Base-by-base conservation (phyloP, 2,797 vertebrate species). In the Tenualosa thibaudeaui region DNA sequence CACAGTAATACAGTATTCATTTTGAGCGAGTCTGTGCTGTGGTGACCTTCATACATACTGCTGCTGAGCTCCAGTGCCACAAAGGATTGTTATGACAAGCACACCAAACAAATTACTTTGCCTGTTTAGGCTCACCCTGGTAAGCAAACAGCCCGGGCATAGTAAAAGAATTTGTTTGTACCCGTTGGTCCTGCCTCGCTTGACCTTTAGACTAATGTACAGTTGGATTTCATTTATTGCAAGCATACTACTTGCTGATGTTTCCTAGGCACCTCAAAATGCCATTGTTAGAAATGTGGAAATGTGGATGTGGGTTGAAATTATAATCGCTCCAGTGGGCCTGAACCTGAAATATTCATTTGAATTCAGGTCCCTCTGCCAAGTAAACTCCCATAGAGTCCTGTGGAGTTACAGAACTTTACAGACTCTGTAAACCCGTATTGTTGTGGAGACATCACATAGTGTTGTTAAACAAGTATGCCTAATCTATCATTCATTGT, bases 131-230 rank as follows among this genome's bases (percentile, higher is more conserved):
- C 71, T 46, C 71, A 46, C 71, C 71, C 71, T 71, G 12, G 8
- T 78, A 43, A 78, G 31, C 37, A 40, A 75, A 75, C 40, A 40
- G 13, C 31, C 5, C 19, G 65, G 15, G 2, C 15, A 37, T 13
- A 19, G 31, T 75, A 75, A 75, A 75, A 40, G 68, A 31, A 75
- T 37, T 75, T 5, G 13, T 37, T 5, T 40, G 12, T 40, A 75
- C 12, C 68, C 68, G 40, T 75, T 75, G 68, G 68, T 75, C 68
- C 12, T 56, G 10, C 10, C 51, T 26, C 7, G n/a, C 12, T 5
- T 75, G 68, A 75, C 31, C 68, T 75, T 75, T 75, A 19, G 68
- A 75, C 68, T 75, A 19, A 75, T 75, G 17, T 75, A 3, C 40
- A 40, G 10, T 5, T 19, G 37, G 19, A 58, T 58, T 58, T 0